Base-by-base conservation (phyloP, 2,113 vertebrate species). In the Eulacestoma nigropectus region DNA sequence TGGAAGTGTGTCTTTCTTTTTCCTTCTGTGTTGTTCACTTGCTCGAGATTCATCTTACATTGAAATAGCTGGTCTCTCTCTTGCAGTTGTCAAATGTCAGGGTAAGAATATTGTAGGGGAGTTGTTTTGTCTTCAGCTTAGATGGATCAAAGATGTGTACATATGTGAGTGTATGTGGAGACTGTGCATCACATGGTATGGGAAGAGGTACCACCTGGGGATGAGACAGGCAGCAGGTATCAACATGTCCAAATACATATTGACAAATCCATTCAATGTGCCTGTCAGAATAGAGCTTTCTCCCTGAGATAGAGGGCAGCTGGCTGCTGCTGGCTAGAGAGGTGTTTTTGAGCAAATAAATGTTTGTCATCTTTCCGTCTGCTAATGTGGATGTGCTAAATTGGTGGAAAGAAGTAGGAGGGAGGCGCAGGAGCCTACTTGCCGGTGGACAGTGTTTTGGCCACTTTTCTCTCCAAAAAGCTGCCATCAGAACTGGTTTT, bases 271-370 rank as follows among this genome's bases (percentile, higher is more conserved):
- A 55, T 85, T 90, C 0, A 1, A 19, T 50, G 39, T 83, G 59
- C 63, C 82, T 94, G 81, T 88, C 87, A 90, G 75, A 73, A 55
- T 10, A 60, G 27, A 65, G 26, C n/a, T 80, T 84, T 92, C 57
- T 89, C 27, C 30, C 41, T 47, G 74, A 91, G 53, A 82, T 3
- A 18, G 70, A 85, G 75, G 75, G 64, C 59, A 90, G 75, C 79
- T 88, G 68, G 84, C 87, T 91, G 72, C 78, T 86, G 47, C 87
- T 94, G 87, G 84, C 75, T 92, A 52, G 85, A 70, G 82, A 92
- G 57, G 68, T 78, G 79, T 72, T 93, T 92, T 84, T 86, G 68
- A 95, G 73, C 79, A 90, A 86, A 89, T 93, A 93, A 74, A 81
- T 93, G 72, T 90, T 86, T 75, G 73, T 93, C 10, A 0, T 56